Evolutionary conservation across 1,140 invertebrate species (phyloP).

Genomic region (Atta colombica): DNA sequence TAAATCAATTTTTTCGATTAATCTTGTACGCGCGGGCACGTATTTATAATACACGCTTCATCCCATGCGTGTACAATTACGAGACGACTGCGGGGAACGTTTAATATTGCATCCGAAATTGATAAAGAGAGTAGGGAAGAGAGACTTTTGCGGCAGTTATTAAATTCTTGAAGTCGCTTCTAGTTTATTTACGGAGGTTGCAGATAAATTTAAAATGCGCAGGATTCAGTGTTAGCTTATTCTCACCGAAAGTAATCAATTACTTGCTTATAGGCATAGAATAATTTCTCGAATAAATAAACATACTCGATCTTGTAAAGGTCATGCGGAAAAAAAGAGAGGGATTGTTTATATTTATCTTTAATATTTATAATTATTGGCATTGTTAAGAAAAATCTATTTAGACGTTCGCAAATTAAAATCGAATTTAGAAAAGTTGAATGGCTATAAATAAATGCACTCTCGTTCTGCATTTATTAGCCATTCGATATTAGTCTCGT

Average conservation of each 20-base stretch:
- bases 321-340: too few species aligned
- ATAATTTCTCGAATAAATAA: not conserved
- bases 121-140: slow-evolving; percentile 9
- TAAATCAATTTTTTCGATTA: slow-evolving; percentile 51
- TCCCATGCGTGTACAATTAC: slow-evolving; percentile 37
- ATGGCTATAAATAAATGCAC: not conserved
- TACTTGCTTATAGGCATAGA: not conserved
- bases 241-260: slow-evolving; percentile 33
- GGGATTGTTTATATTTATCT: not conserved
- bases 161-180: slow-evolving; percentile 60
- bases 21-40: slow-evolving; percentile 4
- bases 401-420: not conserved
- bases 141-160: slow-evolving; percentile 43
- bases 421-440: not conserved
- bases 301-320: not conserved
- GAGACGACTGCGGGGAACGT: slow-evolving; percentile 20
- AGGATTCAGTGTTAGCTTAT: slow-evolving; percentile 7
- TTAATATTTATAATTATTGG: not conserved
- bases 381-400: slow-evolving; percentile 1
- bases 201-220: slow-evolving; percentile 34
- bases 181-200: slow-evolving; percentile 46
- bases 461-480: not conserved
- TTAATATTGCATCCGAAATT: slow-evolving; percentile 58
- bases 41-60: slow-evolving; percentile 46
- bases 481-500: not conserved